Conservation (phyloP, 2,113 vertebrate species). For the Amphilophus citrinellus region DNA sequence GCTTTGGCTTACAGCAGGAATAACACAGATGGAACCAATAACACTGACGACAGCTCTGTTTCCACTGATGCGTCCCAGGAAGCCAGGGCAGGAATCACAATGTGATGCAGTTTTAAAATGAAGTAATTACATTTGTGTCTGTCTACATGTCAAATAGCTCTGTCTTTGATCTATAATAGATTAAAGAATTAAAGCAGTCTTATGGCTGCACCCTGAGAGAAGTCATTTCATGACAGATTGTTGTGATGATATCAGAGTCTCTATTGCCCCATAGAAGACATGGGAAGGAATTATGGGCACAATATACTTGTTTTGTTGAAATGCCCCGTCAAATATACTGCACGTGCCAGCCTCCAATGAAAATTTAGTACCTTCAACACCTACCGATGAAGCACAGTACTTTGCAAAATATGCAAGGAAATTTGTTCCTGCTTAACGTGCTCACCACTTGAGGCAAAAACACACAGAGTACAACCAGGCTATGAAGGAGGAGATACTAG, state of each 20-base stretch:
- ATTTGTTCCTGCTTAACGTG: not conserved
- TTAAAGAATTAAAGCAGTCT: not conserved
- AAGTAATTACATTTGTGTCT: not conserved
- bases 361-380: not conserved
- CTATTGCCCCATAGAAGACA: not conserved
- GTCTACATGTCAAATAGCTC: not conserved
- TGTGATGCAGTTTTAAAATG: not conserved
- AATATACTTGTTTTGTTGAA: not conserved
- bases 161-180: not conserved
- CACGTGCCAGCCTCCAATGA: too few species aligned
- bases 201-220: not conserved
- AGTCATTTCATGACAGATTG: not conserved
- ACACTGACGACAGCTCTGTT: slow-evolving; percentile 1
- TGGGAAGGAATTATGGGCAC: not conserved
- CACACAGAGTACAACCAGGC: not conserved
- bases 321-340: too few species aligned
- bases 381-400: not conserved
- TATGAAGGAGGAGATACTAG: not conserved
- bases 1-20: not conserved
- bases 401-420: not conserved
- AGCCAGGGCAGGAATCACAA: not conserved
- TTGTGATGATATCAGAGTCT: not conserved
- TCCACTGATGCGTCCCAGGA: not conserved
- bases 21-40: slow-evolving; percentile 5
- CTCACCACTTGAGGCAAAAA: not conserved